Conservation (phyloP, 2,888 invertebrate species). For the Cantharis rufa region DNA sequence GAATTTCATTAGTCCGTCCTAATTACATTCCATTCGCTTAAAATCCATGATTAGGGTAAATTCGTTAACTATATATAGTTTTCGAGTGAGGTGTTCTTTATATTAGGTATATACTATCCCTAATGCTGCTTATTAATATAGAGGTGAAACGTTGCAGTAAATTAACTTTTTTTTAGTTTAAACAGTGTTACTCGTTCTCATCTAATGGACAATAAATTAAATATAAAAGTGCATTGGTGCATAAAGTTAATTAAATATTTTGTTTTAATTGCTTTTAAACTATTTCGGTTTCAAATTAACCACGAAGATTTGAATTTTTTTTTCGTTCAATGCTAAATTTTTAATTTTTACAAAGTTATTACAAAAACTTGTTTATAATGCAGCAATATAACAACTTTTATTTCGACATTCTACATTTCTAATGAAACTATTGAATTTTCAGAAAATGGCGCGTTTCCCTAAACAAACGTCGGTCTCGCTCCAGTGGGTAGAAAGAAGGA, state of each 20-base stretch:
- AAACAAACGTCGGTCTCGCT: background rate
- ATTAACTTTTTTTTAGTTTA: background rate
- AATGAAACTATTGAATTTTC: background rate
- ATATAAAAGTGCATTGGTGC: background rate
- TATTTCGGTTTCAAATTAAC: background rate
- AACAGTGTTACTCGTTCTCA: background rate
- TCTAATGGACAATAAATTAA: background rate
- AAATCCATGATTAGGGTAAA: slow-evolving; percentile 14
- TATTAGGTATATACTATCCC: background rate
- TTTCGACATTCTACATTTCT: background rate
- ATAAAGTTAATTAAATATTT: background rate
- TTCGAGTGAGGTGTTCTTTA: slow-evolving; percentile 5
- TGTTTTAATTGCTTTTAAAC: background rate
- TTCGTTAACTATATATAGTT: slow-evolving; percentile 9
- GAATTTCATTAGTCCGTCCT: slow-evolving; percentile 38
- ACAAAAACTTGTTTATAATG: background rate
- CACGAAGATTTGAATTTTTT: background rate
- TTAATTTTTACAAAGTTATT: background rate
- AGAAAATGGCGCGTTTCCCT: background rate
- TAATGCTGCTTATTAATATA: background rate
- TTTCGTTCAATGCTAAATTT: too few species aligned
- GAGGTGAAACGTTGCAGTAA: background rate
- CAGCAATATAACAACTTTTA: background rate
- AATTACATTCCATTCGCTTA: slow-evolving; percentile 34
- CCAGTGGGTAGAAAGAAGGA: background rate